phyloP scores from a whole-genome alignment of 2,888 invertebrate genomes.

The Dryomyza anilis region DNA sequence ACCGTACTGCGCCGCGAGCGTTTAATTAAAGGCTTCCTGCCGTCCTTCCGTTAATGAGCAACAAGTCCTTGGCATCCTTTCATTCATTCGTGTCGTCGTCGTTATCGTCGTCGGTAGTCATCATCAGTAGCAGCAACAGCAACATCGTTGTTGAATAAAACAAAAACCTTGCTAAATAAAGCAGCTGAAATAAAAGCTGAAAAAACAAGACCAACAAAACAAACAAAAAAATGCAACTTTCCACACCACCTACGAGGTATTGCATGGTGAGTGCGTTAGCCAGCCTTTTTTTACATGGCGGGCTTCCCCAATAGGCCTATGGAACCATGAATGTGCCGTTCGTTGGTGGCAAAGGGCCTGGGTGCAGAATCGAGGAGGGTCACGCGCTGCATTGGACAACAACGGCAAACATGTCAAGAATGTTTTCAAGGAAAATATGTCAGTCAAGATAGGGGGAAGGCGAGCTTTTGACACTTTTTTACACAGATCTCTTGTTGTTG shows the following conservation, averaged over 20 bases:
- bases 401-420: too few species aligned
- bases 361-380: not conserved
- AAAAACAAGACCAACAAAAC: not conserved
- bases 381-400: too few species aligned
- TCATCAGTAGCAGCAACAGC: not conserved
- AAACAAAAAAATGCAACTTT: conserved; percentile 10
- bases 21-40: conserved; percentile 24
- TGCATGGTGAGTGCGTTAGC: conserved; percentile 9
- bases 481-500: too few species aligned
- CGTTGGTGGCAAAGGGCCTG: not conserved
- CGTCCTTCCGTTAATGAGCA: conserved; percentile 25
- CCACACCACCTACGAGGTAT: conserved; percentile 17
- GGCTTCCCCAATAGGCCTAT: conserved; percentile 14
- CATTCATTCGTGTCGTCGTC: not conserved
- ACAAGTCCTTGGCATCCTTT: conserved; percentile 26
- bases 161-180: too few species aligned
- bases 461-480: too few species aligned
- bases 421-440: too few species aligned
- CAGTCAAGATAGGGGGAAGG: not conserved
- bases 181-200: too few species aligned
- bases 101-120: not conserved
- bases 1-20: conserved; percentile 7
- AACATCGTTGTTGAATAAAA: too few species aligned
- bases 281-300: conserved; percentile 9
- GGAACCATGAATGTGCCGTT: not conserved